Evolutionary conservation across 2,888 invertebrate genomes (phyloP).

Genomic region (Furcula furcula): DNA sequence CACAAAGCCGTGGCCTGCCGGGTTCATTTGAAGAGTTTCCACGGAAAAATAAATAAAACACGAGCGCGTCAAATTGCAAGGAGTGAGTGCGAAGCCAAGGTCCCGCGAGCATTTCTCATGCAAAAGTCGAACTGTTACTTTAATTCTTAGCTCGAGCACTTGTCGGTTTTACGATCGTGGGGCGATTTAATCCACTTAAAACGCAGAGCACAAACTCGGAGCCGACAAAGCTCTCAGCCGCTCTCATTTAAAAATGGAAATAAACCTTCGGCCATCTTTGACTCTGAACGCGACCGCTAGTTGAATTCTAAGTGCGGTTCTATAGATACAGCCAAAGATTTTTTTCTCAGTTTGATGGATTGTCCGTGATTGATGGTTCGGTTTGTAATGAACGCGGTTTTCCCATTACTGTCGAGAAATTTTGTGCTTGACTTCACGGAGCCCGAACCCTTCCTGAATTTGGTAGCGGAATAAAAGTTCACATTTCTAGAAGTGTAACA

Average conservation of each 20-base stretch:
- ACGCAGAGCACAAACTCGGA: slow-evolving; percentile 79
- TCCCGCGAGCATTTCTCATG: slow-evolving; percentile 77
- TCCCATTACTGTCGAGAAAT: not conserved
- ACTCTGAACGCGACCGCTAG: slow-evolving; percentile 70
- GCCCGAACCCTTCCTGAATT: too few species aligned
- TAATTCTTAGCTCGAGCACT: slow-evolving; percentile 79
- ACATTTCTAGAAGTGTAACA: too few species aligned
- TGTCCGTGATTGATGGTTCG: slow-evolving; percentile 20
- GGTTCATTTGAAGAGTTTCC: slow-evolving; percentile 53
- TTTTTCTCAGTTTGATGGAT: slow-evolving; percentile 43
- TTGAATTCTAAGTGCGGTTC: slow-evolving; percentile 75
- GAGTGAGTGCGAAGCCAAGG: slow-evolving; percentile 64
- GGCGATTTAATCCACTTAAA: slow-evolving; percentile 83
- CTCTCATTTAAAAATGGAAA: slow-evolving; percentile 82
- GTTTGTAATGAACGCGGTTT: slow-evolving; percentile 17
- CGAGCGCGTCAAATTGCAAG: slow-evolving; percentile 58
- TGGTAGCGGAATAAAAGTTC: too few species aligned
- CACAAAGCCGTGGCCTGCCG: slow-evolving; percentile 59
- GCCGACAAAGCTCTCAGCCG: slow-evolving; percentile 81
- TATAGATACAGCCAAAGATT: slow-evolving; percentile 62
- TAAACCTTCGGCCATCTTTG: slow-evolving; percentile 80
- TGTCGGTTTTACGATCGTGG: slow-evolving; percentile 81
- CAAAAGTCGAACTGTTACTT: slow-evolving; percentile 81
- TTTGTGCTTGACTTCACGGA: slow-evolving; percentile 4
- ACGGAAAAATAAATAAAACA: slow-evolving; percentile 65